Conservation (phyloP, 2,113 vertebrate species). For the Gasterosteus aculeatus region DNA sequence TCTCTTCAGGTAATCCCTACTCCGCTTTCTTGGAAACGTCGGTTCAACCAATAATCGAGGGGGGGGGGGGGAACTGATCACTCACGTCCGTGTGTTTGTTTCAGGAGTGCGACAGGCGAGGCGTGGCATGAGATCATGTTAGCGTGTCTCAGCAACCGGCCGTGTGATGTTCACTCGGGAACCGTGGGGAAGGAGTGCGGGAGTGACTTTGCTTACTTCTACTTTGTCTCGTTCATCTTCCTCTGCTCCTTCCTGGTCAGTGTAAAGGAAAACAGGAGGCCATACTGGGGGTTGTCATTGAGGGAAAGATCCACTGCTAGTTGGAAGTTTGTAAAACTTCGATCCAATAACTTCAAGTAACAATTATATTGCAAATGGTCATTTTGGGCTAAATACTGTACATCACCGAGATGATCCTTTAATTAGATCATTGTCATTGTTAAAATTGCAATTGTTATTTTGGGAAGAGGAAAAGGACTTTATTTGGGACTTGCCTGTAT, state of each 20-base stretch:
- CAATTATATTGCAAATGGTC: background rate
- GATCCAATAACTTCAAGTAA: background rate
- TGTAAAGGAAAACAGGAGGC: constrained; percentile 9
- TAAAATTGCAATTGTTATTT: too few relatives aligned
- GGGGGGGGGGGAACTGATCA: background rate
- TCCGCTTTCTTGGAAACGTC: background rate
- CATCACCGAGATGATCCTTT: background rate
- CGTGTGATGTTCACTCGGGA: constrained; percentile 85
- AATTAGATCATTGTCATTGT: background rate
- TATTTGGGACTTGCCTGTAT: background rate
- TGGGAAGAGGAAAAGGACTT: too few relatives aligned
- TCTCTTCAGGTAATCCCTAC: constrained; percentile 88
- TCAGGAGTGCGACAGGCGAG: constrained; percentile 96
- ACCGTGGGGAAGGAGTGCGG: constrained; percentile 87
- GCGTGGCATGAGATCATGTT: constrained; percentile 99
- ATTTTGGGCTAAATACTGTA: background rate
- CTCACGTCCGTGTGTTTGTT: background rate
- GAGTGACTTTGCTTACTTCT: constrained; percentile 98
- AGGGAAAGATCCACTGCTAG: background rate
- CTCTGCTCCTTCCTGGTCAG: constrained; percentile 98
- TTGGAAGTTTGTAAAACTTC: background rate
- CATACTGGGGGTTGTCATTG: background rate
- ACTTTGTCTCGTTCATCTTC: constrained; percentile 99
- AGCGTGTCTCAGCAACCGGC: constrained; percentile 87
- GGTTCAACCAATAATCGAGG: background rate